Base-by-base conservation (phyloP, 2,113 vertebrate species). In the Gnathonemus longibarbis region DNA sequence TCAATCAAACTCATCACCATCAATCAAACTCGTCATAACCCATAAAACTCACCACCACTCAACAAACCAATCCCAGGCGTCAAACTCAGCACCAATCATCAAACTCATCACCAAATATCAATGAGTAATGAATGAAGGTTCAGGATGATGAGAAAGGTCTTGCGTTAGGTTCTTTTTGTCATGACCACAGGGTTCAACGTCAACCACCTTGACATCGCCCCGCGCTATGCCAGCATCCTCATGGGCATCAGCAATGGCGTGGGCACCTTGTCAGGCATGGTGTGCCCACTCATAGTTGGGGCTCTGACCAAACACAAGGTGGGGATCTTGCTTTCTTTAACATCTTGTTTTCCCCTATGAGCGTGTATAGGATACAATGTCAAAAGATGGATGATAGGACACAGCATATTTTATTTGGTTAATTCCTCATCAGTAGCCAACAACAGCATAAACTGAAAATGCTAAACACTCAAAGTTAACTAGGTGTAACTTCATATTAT, bases 201-300 rank as follows among this genome's bases (percentile, higher is more conserved):
- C 84, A 99, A 99, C 91, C 98, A 99, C 92, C 92, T 99, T 94
- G 98, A 99, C 92, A 99, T 99, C 90, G 98, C 98, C 49, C 98
- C 98, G 0, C 97, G 98, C 52, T 99, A 99, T 0, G 98, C 98
- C 93, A 99, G 98, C 92, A 99, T 99, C 92, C 96, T 99, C 91
- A 99, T 99, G 98, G 98, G 98, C 0, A 99, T 99, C 93, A 99
- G 98, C 56, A 99, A 99, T 0, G 98, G 98, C 0, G 98, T 99
- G 87, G 98, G 98, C 24, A 99, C 98, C 0, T 95, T 99, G 77
- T 99, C 98, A 0, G 98, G 98, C 89, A 99, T 99, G 98, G 97
- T 99, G 90, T 99, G 98, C 90, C 98, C 98, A 0, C 95, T 99
- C 80, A 99, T 99, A 11, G 98, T 99, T 5, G 98, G 98, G 49